Conservation (phyloP, 2,888 invertebrate species). For the Spilarctia lutea region DNA sequence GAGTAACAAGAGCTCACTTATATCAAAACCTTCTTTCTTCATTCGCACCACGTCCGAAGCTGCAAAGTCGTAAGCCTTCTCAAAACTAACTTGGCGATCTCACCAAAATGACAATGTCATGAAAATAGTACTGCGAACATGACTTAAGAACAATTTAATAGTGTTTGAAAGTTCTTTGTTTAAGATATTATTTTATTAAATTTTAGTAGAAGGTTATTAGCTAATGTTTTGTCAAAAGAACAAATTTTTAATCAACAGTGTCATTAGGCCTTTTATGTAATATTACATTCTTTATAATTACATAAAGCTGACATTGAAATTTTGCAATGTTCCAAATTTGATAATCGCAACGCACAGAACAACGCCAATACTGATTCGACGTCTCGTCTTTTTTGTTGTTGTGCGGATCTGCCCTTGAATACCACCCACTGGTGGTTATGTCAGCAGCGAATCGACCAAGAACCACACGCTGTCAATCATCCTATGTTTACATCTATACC, state of each 20-base stretch:
- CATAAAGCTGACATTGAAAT: neutral
- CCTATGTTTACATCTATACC: too few relatives aligned
- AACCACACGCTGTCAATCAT: too few relatives aligned
- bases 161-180: neutral
- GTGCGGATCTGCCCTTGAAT: too few relatives aligned
- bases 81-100: slow-evolving; percentile 41
- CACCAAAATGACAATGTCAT: slow-evolving; percentile 37
- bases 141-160: slow-evolving; percentile 20
- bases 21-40: slow-evolving; percentile 31
- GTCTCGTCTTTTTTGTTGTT: too few relatives aligned
- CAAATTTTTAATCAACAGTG: neutral
- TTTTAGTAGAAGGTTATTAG: neutral
- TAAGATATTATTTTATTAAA: neutral
- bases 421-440: too few relatives aligned
- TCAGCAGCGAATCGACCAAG: too few relatives aligned
- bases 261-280: neutral
- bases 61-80: slow-evolving; percentile 59
- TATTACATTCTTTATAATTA: neutral
- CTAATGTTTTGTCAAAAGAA: neutral
- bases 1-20: slow-evolving; percentile 39
- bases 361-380: too few relatives aligned
- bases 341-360: too few relatives aligned
- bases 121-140: slow-evolving; percentile 39
- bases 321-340: neutral
- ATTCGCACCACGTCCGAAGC: slow-evolving; percentile 47